Evolutionary conservation across 2,797 vertebrate species (phyloP).

Genomic region (Alauda arvensis): DNA sequence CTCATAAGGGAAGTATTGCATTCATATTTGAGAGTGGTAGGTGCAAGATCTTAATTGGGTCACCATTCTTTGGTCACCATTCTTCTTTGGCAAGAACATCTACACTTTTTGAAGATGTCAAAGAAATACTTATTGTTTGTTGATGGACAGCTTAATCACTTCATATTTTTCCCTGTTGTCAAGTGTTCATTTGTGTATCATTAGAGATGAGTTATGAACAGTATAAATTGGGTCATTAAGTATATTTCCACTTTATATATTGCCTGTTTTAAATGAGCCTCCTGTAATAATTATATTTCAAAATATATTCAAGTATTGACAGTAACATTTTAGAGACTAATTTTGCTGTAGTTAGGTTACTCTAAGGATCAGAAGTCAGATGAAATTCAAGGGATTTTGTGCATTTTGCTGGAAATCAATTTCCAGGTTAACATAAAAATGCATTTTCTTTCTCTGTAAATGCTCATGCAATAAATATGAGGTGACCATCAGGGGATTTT

Average conservation of each 20-base stretch:
- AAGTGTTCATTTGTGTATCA: neutral
- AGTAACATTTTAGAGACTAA: neutral
- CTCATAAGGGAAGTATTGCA: neutral
- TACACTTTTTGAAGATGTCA: neutral
- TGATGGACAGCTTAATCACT: neutral
- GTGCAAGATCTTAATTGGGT: neutral
- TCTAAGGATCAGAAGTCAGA: neutral
- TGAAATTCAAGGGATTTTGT: neutral
- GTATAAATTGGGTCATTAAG: neutral
- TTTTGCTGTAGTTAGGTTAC: neutral
- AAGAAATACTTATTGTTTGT: neutral
- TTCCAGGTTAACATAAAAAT: neutral
- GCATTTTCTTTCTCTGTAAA: neutral
- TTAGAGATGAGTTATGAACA: neutral
- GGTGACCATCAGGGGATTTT: neutral
- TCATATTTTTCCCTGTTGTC: neutral
- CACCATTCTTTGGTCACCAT: neutral
- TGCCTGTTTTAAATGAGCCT: neutral
- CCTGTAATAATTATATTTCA: neutral
- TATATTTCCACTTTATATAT: neutral
- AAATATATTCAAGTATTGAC: neutral
- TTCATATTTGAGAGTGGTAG: neutral
- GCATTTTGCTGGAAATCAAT: neutral
- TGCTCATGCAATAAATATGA: neutral
- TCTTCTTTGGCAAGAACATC: neutral